phyloP scores from a whole-genome alignment of 2,888 invertebrate species.

The Nipponacmea schrenckii region DNA sequence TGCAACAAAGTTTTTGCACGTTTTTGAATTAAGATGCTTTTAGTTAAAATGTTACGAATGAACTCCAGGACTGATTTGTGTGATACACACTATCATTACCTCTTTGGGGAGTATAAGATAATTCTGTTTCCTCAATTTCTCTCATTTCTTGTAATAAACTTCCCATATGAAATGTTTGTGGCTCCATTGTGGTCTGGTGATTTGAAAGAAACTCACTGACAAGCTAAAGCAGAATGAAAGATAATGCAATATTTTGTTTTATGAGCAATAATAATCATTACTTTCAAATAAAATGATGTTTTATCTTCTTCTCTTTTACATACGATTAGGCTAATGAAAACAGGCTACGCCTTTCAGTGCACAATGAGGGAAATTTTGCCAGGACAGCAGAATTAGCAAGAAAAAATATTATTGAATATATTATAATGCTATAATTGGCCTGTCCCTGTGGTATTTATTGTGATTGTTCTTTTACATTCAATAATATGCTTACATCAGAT shows the following conservation, averaged over 20 bases:
- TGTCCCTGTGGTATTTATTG: too few relatives aligned
- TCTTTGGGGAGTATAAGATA: constrained; percentile 57
- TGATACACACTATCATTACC: constrained; percentile 40
- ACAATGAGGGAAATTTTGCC: background rate
- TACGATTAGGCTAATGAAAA: background rate
- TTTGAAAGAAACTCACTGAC: constrained; percentile 85
- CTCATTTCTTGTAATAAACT: constrained; percentile 85
- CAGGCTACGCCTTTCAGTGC: background rate
- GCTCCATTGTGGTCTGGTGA: constrained; percentile 67
- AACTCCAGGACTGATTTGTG: too few relatives aligned
- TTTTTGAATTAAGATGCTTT: too few relatives aligned
- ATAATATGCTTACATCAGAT: constrained; percentile 28
- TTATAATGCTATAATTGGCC: too few relatives aligned
- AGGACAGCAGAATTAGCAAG: too few relatives aligned
- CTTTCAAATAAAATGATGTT: background rate
- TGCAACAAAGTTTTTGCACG: too few relatives aligned
- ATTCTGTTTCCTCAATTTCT: constrained; percentile 74
- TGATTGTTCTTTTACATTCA: too few relatives aligned
- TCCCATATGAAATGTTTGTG: constrained; percentile 91
- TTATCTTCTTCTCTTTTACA: background rate
- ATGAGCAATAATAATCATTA: background rate
- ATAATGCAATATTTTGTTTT: background rate
- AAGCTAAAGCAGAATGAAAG: constrained; percentile 70
- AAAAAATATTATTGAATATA: too few relatives aligned
- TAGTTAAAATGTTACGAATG: too few relatives aligned